A percentile compares a stretch with the other conserved stretches of the same genome.
phyloP scores from a whole-genome alignment of 1,140 invertebrate genomes.

The Nephila pilipes region DNA sequence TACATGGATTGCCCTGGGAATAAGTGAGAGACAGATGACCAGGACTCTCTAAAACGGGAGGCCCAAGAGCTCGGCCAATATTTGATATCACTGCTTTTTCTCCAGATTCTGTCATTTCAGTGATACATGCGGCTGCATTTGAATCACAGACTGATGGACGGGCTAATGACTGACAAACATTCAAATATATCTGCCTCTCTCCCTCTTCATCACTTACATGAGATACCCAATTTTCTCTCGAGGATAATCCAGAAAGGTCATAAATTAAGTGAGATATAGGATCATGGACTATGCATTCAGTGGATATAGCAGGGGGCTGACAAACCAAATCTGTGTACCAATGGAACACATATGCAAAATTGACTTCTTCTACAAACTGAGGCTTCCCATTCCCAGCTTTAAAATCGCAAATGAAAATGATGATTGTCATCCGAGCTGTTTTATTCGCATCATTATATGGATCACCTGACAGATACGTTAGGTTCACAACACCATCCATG shows the following conservation, averaged over 20 bases:
- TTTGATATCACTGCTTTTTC: slow-evolving; percentile 62
- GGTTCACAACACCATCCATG: slow-evolving; percentile 81
- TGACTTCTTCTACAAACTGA: slow-evolving; percentile 79
- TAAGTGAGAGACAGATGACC: slow-evolving; percentile 78
- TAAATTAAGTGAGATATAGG: slow-evolving; percentile 79
- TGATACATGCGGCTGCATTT: slow-evolving; percentile 79
- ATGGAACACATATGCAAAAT: slow-evolving; percentile 80
- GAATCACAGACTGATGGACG: slow-evolving; percentile 78
- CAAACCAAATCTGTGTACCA: slow-evolving; percentile 81
- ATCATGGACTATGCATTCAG: slow-evolving; percentile 80
- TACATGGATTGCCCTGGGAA: slow-evolving; percentile 79
- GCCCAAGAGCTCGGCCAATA: slow-evolving; percentile 33
- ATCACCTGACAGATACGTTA: slow-evolving; percentile 80
- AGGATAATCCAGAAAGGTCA: slow-evolving; percentile 80
- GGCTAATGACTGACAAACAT: slow-evolving; percentile 80
- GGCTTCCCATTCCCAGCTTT: slow-evolving; percentile 79
- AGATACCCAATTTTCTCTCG: slow-evolving; percentile 80
- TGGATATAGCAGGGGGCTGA: slow-evolving; percentile 69
- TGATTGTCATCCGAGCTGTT: slow-evolving; percentile 79
- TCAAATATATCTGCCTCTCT: slow-evolving; percentile 80
- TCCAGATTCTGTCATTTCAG: slow-evolving; percentile 78
- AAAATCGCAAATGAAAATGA: slow-evolving; percentile 81
- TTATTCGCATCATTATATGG: slow-evolving; percentile 78
- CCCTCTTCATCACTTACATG: slow-evolving; percentile 78
- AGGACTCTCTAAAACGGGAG: slow-evolving; percentile 56